phyloP scores from a whole-genome alignment of 2,113 vertebrate species.

The Myotis lucifugus region DNA sequence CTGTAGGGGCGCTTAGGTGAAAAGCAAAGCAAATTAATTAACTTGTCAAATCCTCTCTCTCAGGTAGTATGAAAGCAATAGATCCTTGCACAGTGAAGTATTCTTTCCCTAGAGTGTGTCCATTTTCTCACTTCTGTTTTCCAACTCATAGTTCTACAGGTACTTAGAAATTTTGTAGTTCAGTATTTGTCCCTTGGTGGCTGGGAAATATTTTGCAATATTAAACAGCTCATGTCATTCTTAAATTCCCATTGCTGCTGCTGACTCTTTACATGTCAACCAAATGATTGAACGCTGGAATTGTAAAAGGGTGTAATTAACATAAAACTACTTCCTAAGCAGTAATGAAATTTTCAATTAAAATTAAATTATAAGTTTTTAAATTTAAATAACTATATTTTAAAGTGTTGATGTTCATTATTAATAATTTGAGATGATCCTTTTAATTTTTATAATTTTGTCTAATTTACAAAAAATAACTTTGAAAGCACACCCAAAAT shows the following conservation, averaged over 20 bases:
- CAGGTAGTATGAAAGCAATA: neutral
- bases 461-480: neutral
- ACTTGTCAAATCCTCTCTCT: neutral
- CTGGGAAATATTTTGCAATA: neutral
- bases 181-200: neutral
- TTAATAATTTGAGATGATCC: neutral
- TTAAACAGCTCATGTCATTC: neutral
- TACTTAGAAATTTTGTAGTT: neutral
- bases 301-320: neutral
- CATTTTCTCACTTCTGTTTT: neutral
- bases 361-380: neutral
- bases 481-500: neutral
- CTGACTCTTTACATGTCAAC: neutral
- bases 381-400: conserved; percentile 23
- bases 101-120: neutral
- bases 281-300: neutral
- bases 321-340: neutral
- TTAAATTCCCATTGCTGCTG: neutral
- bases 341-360: neutral
- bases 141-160: neutral
- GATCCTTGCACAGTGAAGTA: neutral
- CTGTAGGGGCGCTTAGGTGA: neutral
- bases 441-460: conserved; percentile 6
- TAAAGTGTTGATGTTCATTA: neutral
- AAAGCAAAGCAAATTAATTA: neutral